Evolutionary conservation across 1,140 invertebrate genomes (phyloP).

Genomic region (Drosophila equinoxialis): DNA sequence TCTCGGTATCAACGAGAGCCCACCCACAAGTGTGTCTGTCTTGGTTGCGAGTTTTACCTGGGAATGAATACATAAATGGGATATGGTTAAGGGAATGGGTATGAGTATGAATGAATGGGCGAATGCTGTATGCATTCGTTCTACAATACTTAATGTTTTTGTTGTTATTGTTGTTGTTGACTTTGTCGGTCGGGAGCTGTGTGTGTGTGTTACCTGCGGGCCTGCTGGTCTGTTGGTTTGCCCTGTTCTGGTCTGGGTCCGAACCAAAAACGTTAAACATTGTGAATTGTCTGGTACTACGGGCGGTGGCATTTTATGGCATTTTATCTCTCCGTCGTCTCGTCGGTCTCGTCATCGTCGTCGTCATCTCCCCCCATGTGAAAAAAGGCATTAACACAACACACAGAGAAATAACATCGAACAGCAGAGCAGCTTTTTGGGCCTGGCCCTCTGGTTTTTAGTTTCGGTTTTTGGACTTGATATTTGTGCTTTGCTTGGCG

Average conservation of each 20-base stretch:
- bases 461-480: slow-evolving; percentile 27
- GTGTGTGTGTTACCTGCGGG: slow-evolving; percentile 61
- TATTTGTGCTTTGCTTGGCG: slow-evolving; percentile 12
- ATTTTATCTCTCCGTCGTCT: slow-evolving; percentile 47
- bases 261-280: slow-evolving; percentile 21
- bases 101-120: slow-evolving; percentile 57
- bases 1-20: slow-evolving; percentile 42
- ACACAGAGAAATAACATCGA: slow-evolving; percentile 17
- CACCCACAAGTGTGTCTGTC: slow-evolving; percentile 69
- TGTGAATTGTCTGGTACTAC: slow-evolving; percentile 33
- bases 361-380: slow-evolving; percentile 18
- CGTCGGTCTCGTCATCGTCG: not conserved
- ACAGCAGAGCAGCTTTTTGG: slow-evolving; percentile 33
- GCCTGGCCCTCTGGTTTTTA: slow-evolving; percentile 37
- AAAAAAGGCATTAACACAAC: slow-evolving; percentile 50
- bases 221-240: slow-evolving; percentile 1
- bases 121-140: slow-evolving; percentile 66
- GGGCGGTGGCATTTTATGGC: slow-evolving; percentile 65
- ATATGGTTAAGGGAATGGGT: slow-evolving; percentile 16
- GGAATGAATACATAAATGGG: slow-evolving; percentile 62
- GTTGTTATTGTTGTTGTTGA: slow-evolving; percentile 43
- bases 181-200: slow-evolving; percentile 50
- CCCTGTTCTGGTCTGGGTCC: slow-evolving; percentile 14
- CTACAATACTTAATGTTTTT: slow-evolving; percentile 39
- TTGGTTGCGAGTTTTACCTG: slow-evolving; percentile 47